Evolutionary conservation across 2,888 invertebrate species (phyloP).

Genomic region (Cyrtodaria siliqua): DNA sequence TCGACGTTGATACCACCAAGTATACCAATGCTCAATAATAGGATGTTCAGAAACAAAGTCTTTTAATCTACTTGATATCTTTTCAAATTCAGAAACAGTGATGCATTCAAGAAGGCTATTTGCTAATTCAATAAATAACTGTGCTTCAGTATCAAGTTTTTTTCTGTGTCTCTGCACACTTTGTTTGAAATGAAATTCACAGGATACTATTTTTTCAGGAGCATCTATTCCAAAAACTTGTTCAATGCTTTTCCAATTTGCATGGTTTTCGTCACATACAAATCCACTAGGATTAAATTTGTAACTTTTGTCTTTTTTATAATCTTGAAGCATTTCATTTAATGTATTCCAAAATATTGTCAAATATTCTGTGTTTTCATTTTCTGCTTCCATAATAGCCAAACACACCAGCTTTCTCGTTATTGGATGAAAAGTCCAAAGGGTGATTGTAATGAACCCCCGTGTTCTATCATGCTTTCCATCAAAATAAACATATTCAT

Average conservation of each 20-base stretch:
- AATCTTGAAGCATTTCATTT: slow-evolving; percentile 1
- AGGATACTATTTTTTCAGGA: not conserved
- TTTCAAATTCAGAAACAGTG: no score
- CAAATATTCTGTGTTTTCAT: no score
- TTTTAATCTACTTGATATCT: no score
- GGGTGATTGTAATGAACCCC: not conserved
- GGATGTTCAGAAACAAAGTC: not conserved
- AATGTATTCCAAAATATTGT: not conserved
- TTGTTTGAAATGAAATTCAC: slow-evolving; percentile 28
- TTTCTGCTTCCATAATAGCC: not conserved
- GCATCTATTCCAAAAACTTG: slow-evolving; percentile 3
- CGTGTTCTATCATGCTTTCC: slow-evolving; percentile 5
- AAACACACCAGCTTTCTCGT: not conserved
- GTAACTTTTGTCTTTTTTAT: not conserved
- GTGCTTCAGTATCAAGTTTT: not conserved
- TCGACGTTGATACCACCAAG: slow-evolving; percentile 18
- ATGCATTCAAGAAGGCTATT: no score
- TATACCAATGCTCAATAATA: slow-evolving; percentile 4
- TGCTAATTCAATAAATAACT: not conserved
- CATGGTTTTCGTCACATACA: slow-evolving; percentile 18
- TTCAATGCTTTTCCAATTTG: slow-evolving; percentile 20
- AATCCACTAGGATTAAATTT: slow-evolving; percentile 4
- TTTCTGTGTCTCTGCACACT: slow-evolving; percentile 9
- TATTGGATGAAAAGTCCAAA: slow-evolving; percentile 2
- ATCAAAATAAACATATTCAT: slow-evolving; percentile 4